Evolutionary conservation across 2,888 invertebrate species (phyloP), one percentile per base, ranked within the genome.

Genomic region (Bembecia ichneumoniformis): DNA sequence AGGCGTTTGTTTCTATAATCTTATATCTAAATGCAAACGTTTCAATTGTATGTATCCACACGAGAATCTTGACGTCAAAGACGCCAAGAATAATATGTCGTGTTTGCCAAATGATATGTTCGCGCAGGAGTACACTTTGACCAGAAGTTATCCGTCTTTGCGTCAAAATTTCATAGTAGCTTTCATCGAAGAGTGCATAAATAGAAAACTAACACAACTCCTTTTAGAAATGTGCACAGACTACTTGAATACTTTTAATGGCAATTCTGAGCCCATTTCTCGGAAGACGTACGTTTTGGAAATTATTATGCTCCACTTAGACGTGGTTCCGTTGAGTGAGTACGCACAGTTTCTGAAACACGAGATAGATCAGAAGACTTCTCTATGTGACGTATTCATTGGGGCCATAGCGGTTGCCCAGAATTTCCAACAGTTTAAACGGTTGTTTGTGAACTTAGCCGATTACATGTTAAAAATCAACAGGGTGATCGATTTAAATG

Each of bases 401-500:
- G 51, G 63, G 14, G 58, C 64, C 0, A 69, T 86, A 50, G 76
- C 79, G 0, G 57, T 66, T 5, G 75, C 82, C 2, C 79, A 75
- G 47, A 86, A 87, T 57, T 84, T 87, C 56, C 67, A 75, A 0
- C 66, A 81, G 4, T 87, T 84, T 57, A 80, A 74, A 55, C 35
- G 35, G 0, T 71, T 80, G 17, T 84, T 83, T 54, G 55, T 75
- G 3, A 74, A 68, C 49, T 58, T 86, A 7, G 70, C 74, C 0
- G 51, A 65, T 7, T 76, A 77, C 44, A 71, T 82, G 53, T 64
- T 65, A 2, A 34, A 54, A 0, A 60, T 62, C 15, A 58, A 55
- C 2, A 59, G 69, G 47, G 56, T 51, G 2, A 73, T 84, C 11
- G 53, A 56, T 15, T 52, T 68, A 2, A 51, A 62, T 0, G 71